These are phyloP conservation scores for Nephrotoma flavescens DNA, from an alignment of 2,888 invertebrate species.

Conservation along the genomic window DNA sequence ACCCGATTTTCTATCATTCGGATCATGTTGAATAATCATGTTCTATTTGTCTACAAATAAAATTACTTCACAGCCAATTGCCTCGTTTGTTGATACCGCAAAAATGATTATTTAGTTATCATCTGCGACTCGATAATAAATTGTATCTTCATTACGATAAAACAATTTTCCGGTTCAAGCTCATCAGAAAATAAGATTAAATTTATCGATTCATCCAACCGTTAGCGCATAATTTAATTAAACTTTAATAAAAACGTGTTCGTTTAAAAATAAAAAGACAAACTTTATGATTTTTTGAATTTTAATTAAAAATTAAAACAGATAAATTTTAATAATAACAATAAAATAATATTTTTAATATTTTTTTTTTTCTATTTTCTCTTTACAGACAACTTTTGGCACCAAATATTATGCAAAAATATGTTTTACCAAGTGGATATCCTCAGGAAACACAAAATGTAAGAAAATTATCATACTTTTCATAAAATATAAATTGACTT, in stretches of 20 bases:
- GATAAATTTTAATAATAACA: neutral
- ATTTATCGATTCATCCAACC: neutral
- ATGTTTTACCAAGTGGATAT: slow-evolving; percentile 72
- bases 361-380: slow-evolving; percentile 16
- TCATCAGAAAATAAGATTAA: no score
- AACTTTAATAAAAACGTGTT: neutral
- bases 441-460: slow-evolving; percentile 72
- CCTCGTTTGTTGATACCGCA: no score
- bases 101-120: no score
- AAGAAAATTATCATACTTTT: slow-evolving; percentile 22
- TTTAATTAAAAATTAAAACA: neutral
- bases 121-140: no score
- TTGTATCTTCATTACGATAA: no score
- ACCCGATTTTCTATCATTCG: no score
- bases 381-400: slow-evolving; percentile 78
- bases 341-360: neutral
- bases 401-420: slow-evolving; percentile 82
- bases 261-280: neutral
- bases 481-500: neutral
- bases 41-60: no score
- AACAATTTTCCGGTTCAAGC: no score
- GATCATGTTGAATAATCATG: no score
- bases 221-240: neutral
- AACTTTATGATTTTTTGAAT: neutral
- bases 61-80: no score